Percentiles rank a stretch among this genome's conserved stretches.
These are phyloP conservation scores for Agelastica alni DNA, from an alignment of 2,888 invertebrate genomes.

Conservation along the genomic window DNA sequence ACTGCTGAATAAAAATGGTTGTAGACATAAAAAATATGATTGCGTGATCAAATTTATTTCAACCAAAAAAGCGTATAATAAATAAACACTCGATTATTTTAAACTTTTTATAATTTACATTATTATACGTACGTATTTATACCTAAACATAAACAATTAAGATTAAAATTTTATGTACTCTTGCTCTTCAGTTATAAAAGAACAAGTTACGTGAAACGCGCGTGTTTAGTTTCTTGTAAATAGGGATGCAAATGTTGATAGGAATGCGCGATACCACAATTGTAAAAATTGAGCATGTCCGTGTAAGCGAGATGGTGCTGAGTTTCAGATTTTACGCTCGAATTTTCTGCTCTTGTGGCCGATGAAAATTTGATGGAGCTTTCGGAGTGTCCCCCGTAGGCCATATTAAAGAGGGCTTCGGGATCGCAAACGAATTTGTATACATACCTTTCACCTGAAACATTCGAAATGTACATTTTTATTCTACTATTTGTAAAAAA, in stretches of 20 bases:
- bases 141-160: no score
- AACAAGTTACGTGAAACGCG: conserved; percentile 41
- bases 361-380: conserved; percentile 40
- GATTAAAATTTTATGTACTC: no score
- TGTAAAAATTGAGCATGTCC: conserved; percentile 57
- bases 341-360: conserved; percentile 46
- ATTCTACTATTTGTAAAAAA: no score
- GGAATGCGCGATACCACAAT: conserved; percentile 54
- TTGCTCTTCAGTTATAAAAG: no score
- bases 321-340: conserved; percentile 49
- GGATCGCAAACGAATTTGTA: conserved; percentile 97
- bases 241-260: conserved; percentile 56
- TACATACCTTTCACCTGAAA: conserved; percentile 89
- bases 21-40: no score
- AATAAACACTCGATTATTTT: no score
- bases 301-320: conserved; percentile 55
- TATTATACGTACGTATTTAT: no score
- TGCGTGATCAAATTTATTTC: no score
- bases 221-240: conserved; percentile 48
- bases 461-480: no score
- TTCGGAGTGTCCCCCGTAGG: conserved; percentile 59
- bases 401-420: conserved; percentile 85
- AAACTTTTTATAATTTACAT: no score
- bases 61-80: no score
- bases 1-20: no score